Base-by-base conservation (phyloP, 2,888 invertebrate genomes). In the Drosophila nigricruria region DNA sequence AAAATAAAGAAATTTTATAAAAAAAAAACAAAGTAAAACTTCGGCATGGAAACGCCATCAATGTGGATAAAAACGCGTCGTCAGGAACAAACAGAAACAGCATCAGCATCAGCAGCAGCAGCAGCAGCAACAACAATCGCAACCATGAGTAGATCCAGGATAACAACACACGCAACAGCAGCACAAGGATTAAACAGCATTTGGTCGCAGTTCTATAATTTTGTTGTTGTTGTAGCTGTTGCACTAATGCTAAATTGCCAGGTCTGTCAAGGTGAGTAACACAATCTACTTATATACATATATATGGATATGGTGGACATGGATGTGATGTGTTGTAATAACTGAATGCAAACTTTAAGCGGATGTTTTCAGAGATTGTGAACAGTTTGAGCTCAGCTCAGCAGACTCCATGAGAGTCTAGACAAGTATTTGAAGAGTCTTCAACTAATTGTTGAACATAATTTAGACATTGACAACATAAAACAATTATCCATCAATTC, bases 251-350 rank as follows among this genome's bases (percentile, higher is more conserved):
- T 91, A 16, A 84, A 86, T 77, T 85, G 90, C 76, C 81, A 73
- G 77, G 68, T 85, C 68, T 90, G 84, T 77, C 90, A 83, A 81
- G 91, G 91, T 91, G 73, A 91, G 91, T 90, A 47, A 4, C 40
- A 36, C 30, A 18, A n/a, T 18, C 12, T n/a, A 5, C 36, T 9
- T 16, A 23, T n/a, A n/a, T 34, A 20, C 34, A 2, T 4, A 3
- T 30, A 9, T 18, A 18, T 18, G 18, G 32, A 16, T 40, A 5
- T 18, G 2, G 18, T 30, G n/a, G 16, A n/a, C n/a, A 8, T 66
- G n/a, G 34, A 36, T n/a, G 45, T 5, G 27, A 23, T 6, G 63
- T 34, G 25, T 50, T 25, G 32, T 42, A 50, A 49, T 47, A 49
- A 27, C 32, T 34, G 56, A 58, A 32, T 45, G n/a, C 34, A 68